Evolutionary conservation across 2,113 vertebrate genomes (phyloP).

Genomic region (Salvelinus alpinus): DNA sequence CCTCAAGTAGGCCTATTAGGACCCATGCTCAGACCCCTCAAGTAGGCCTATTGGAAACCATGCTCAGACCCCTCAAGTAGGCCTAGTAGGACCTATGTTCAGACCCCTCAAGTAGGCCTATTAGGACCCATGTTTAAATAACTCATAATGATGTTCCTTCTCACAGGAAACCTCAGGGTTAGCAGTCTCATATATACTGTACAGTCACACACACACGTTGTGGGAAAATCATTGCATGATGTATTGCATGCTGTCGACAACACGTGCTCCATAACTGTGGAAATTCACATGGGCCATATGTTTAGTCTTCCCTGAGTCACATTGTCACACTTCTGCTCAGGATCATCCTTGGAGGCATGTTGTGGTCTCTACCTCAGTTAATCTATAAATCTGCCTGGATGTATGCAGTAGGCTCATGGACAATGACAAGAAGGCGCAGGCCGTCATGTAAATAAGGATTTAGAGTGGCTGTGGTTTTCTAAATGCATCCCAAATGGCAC

Average conservation of each 20-base stretch:
- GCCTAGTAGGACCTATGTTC: too few relatives aligned
- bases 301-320: neutral
- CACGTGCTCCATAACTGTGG: constrained; percentile 21
- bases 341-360: neutral
- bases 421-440: neutral
- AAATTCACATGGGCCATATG: constrained; percentile 21
- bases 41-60: too few relatives aligned
- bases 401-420: neutral
- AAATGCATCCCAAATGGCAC: too few relatives aligned
- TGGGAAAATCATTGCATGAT: constrained; percentile 44
- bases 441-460: too few relatives aligned
- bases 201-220: neutral
- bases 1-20: too few relatives aligned
- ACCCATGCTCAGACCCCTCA: too few relatives aligned
- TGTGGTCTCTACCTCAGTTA: neutral
- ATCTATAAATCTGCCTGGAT: neutral
- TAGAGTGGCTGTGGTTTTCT: too few relatives aligned
- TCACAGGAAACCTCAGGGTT: too few relatives aligned
- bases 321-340: neutral
- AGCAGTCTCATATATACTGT: neutral
- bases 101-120: too few relatives aligned
- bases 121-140: neutral
- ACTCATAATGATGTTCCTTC: neutral
- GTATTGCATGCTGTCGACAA: constrained; percentile 33
- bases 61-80: too few relatives aligned